Evolutionary conservation across 2,888 invertebrate species (phyloP), one percentile per base, ranked within the genome.

Genomic region (Athalia circularis): DNA sequence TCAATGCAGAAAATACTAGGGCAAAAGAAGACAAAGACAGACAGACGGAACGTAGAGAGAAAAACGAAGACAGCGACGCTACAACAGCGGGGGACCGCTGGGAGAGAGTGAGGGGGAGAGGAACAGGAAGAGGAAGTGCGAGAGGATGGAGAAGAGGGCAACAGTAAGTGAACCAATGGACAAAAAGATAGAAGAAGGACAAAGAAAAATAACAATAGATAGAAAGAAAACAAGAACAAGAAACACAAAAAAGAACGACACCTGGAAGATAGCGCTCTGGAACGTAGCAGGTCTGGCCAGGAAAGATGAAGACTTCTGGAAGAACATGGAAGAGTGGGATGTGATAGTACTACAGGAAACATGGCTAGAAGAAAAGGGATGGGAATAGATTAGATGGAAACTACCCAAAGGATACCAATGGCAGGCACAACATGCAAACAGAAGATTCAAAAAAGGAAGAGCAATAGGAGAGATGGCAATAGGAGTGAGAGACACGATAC

Each of bases 401-500:
- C 3, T 68, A 15, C 54, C 68, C 4, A 62, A 13, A 4, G 15
- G 62, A 4, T 52, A 47, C 29, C 11, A 8, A 3, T 61, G 64
- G 75, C 9, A 11, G n/a, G 15, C 11, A 8, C 61, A 48, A 11
- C 15, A 52, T 5, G 50, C 61, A 5, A 9, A 29, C 5, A 50
- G 9, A 48, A 5, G 4, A 13, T 45, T 62, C 8, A 65, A 64
- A 48, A 65, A 11, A 70, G 74, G 79, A 9, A 77, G 77, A 65
- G 70, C 77, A 8, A 70, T 15, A 8, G 68, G 67, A 47, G 65
- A 70, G 48, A 15, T 79, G 3, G 62, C 77, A n/a, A 72, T 45
- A 59, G 75, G 67, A 3, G 48, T 78, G 59, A 79, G 64, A 52
- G n/a, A n/a, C n/a, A n/a, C n/a, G n/a, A n/a, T n/a, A n/a, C n/a